phyloP scores from a whole-genome alignment of 2,888 invertebrate species.

The Xanthorhoe designata region DNA sequence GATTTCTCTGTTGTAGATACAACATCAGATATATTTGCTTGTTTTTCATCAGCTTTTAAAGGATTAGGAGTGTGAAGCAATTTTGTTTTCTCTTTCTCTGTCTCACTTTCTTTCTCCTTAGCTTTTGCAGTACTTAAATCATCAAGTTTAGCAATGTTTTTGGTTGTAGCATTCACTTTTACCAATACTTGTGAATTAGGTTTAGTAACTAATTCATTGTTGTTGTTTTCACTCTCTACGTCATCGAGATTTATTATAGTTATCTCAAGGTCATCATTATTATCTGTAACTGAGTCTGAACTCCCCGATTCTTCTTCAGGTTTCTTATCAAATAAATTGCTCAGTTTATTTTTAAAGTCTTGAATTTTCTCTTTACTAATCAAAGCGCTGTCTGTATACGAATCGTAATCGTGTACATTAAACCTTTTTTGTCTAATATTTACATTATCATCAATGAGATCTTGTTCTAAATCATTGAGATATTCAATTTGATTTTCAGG shows the following conservation, averaged over 20 bases:
- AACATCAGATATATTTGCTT: not conserved
- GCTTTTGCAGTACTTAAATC: not conserved
- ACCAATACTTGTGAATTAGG: not conserved
- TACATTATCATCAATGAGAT: conserved; percentile 5
- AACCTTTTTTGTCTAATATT: conserved; percentile 33
- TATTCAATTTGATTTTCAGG: conserved; percentile 40
- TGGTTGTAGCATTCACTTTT: not conserved
- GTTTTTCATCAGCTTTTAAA: not conserved
- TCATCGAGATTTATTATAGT: conserved; percentile 52
- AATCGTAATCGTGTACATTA: not conserved
- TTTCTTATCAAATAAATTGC: conserved; percentile 1
- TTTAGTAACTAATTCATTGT: conserved; percentile 4
- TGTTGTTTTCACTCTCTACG: conserved; percentile 2
- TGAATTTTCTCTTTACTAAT: not conserved
- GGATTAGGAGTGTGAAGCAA: not conserved
- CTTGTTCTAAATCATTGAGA: conserved; percentile 37
- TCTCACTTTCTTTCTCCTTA: not conserved
- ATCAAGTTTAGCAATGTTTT: not conserved
- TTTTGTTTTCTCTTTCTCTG: not conserved
- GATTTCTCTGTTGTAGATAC: not conserved
- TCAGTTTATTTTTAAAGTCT: conserved; percentile 25
- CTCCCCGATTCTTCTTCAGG: conserved; percentile 9
- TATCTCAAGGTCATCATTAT: conserved; percentile 45
- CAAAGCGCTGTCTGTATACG: not conserved
- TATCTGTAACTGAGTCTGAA: conserved; percentile 3